Percentiles rank a stretch among this genome's conserved stretches.
Evolutionary conservation across 2,888 invertebrate species (phyloP).

Genomic region (Spodoptera picta): DNA sequence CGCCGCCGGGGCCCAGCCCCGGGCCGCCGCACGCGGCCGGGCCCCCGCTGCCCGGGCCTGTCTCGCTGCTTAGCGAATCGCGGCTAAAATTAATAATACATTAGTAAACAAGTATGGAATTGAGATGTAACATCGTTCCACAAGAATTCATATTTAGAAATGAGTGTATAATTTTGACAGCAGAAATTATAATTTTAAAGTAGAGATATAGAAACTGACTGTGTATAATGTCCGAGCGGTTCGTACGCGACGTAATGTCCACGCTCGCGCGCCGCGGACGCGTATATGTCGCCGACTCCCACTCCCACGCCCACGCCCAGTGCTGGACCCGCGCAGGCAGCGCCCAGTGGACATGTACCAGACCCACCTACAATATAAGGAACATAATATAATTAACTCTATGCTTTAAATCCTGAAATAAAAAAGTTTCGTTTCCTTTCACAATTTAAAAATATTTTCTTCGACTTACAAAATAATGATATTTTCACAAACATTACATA

Average conservation of each 20-base stretch:
- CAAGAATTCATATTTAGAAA: too few species aligned
- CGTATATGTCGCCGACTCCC: constrained; percentile 78
- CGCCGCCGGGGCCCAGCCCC: constrained; percentile 2
- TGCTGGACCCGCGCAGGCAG: constrained; percentile 63
- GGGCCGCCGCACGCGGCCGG: constrained; percentile 25
- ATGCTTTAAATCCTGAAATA: too few species aligned
- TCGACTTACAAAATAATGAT: too few species aligned
- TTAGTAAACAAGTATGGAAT: too few species aligned
- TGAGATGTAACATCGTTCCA: too few species aligned
- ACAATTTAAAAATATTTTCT: too few species aligned
- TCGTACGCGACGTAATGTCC: constrained; percentile 87
- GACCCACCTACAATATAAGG: constrained; percentile 65
- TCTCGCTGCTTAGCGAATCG: constrained; percentile 78
- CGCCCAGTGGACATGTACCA: constrained; percentile 74
- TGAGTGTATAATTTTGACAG: too few species aligned
- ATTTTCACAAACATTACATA: too few species aligned
- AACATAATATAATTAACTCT: background rate
- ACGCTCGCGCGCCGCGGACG: constrained; percentile 80
- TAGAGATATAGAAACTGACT: constrained; percentile 68
- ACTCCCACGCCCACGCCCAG: constrained; percentile 8
- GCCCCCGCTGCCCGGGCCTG: constrained; percentile 46
- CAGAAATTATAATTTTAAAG: too few species aligned
- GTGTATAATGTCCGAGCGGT: constrained; percentile 84
- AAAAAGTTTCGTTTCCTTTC: too few species aligned
- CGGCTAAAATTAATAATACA: constrained; percentile 62